Percentiles rank a stretch among this genome's conserved stretches.
Evolutionary conservation across 2,888 invertebrate species (phyloP).

Genomic region (Amiota minor): DNA sequence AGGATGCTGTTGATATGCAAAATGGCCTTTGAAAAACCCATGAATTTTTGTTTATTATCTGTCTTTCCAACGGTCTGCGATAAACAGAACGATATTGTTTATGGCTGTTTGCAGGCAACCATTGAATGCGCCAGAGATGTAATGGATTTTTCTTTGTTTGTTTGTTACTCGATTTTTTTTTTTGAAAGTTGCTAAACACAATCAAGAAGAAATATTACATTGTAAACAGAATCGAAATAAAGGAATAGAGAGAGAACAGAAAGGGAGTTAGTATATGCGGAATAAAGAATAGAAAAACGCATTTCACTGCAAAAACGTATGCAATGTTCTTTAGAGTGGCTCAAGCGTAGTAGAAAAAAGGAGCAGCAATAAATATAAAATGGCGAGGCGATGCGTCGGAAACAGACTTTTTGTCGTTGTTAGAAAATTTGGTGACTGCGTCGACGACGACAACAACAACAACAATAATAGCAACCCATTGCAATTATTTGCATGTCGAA

Average conservation of each 20-base stretch:
- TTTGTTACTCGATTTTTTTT: too few species aligned
- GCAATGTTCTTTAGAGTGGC: neutral
- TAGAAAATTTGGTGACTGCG: slow-evolving; percentile 12
- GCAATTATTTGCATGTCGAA: slow-evolving; percentile 23
- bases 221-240: neutral
- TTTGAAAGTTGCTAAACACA: neutral
- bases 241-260: neutral
- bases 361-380: slow-evolving; percentile 2
- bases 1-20: neutral
- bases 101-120: neutral
- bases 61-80: neutral
- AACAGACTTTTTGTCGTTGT: slow-evolving; percentile 10
- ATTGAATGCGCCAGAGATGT: neutral
- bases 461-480: neutral
- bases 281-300: neutral
- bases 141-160: neutral
- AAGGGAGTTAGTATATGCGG: neutral
- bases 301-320: slow-evolving; percentile 1
- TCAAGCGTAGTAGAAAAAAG: neutral
- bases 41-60: slow-evolving; percentile 7
- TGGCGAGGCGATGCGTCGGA: neutral
- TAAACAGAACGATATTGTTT: slow-evolving; percentile 19
- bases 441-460: too few species aligned
- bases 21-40: neutral
- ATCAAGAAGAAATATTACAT: neutral